Conservation (phyloP, 2,797 vertebrate species). For the Emydoidea blandingii region DNA sequence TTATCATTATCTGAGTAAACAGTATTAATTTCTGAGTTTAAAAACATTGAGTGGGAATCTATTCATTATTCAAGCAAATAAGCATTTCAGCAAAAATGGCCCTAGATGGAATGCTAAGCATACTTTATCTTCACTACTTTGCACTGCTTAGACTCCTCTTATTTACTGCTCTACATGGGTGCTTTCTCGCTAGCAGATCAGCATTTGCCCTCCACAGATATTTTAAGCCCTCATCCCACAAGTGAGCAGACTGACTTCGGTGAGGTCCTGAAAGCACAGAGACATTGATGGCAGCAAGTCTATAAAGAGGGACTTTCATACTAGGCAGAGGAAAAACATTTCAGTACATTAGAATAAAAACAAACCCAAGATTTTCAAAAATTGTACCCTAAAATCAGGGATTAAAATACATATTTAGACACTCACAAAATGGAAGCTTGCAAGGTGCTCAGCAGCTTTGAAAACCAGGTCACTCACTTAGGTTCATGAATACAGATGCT, state of each 20-base stretch:
- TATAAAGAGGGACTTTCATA: not conserved
- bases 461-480: not conserved
- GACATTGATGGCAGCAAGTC: not conserved
- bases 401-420: not conserved
- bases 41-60: slow-evolving; percentile 16
- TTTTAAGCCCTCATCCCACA: not conserved
- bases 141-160: not conserved
- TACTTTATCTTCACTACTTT: not conserved
- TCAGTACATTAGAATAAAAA: not conserved
- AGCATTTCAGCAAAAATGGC: not conserved
- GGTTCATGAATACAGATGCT: too few relatives aligned
- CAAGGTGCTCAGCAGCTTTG: not conserved
- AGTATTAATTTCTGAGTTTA: slow-evolving; percentile 21
- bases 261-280: not conserved
- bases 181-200: not conserved
- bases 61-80: not conserved
- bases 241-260: not conserved
- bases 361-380: not conserved
- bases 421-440: not conserved
- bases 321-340: not conserved
- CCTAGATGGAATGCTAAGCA: not conserved
- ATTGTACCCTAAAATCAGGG: not conserved
- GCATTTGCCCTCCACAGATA: not conserved
- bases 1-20: slow-evolving; percentile 32
- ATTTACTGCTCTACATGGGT: not conserved